Evolutionary conservation across 2,797 vertebrate species (phyloP).

Genomic region (Pitangus sulphuratus): DNA sequence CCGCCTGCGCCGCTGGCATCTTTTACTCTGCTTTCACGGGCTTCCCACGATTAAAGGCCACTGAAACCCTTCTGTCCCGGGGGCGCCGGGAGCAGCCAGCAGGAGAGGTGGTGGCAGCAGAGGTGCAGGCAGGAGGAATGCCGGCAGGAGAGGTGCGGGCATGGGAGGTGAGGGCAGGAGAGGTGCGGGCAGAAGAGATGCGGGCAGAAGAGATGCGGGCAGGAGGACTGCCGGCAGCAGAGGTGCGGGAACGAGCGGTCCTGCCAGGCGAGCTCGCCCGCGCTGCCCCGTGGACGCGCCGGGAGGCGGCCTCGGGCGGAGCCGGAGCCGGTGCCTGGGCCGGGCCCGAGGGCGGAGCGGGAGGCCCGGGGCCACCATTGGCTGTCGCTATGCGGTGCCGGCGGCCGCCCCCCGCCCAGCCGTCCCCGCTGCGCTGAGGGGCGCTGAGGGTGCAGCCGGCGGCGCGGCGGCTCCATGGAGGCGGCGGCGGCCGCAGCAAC

Average conservation of each 20-base stretch:
- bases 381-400: conserved; percentile 68
- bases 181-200: no score
- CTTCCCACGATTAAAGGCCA: accelerated
- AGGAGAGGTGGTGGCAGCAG: background rate
- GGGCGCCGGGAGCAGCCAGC: no score
- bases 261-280: background rate
- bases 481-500: background rate
- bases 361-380: conserved; percentile 43
- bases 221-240: no score
- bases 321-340: background rate
- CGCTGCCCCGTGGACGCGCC: background rate
- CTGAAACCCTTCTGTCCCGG: accelerated
- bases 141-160: no score
- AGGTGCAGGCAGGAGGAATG: no score
- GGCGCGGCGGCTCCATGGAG: background rate
- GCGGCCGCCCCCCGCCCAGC: background rate
- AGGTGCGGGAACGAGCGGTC: no score
- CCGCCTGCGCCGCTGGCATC: background rate
- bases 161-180: background rate
- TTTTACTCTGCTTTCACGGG: accelerated
- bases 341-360: background rate
- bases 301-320: background rate
- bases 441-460: background rate
- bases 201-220: no score
- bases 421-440: background rate